phyloP scores from a whole-genome alignment of 2,797 vertebrate genomes.

The Hyperoplus immaculatus region DNA sequence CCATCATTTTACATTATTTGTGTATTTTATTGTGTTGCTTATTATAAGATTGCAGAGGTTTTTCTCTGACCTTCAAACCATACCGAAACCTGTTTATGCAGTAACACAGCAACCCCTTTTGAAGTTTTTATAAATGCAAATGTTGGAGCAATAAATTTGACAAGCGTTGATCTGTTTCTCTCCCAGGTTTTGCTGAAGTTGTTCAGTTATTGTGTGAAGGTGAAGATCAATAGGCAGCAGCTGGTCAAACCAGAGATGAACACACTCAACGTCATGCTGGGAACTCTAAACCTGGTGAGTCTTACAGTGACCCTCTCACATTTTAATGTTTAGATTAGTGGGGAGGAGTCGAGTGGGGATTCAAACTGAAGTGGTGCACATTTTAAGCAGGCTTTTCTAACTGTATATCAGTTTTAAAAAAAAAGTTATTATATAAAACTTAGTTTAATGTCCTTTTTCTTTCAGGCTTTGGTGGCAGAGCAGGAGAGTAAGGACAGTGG shows the following conservation, averaged over 20 bases:
- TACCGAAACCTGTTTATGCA: neutral
- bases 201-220: conserved; percentile 98
- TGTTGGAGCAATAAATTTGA: neutral
- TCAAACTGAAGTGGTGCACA: neutral
- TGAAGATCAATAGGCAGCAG: conserved; percentile 98
- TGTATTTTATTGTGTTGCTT: neutral
- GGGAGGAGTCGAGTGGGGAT: neutral
- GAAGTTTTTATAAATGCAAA: neutral
- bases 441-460: neutral
- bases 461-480: conserved; percentile 95
- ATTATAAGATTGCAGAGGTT: neutral
- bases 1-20: conserved; percentile 5
- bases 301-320: neutral
- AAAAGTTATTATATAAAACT: neutral
- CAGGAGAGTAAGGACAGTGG: conserved; percentile 99
- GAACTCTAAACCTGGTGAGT: conserved; percentile 96
- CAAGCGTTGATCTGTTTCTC: neutral
- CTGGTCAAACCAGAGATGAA: conserved; percentile 98
- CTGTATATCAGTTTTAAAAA: neutral
- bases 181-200: conserved; percentile 94
- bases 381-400: neutral
- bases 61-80: neutral
- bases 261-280: conserved; percentile 98
- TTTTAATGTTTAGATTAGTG: neutral
- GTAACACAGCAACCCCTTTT: neutral